Base-by-base conservation (phyloP, 2,888 invertebrate genomes). In the Cactoblastis cactorum region DNA sequence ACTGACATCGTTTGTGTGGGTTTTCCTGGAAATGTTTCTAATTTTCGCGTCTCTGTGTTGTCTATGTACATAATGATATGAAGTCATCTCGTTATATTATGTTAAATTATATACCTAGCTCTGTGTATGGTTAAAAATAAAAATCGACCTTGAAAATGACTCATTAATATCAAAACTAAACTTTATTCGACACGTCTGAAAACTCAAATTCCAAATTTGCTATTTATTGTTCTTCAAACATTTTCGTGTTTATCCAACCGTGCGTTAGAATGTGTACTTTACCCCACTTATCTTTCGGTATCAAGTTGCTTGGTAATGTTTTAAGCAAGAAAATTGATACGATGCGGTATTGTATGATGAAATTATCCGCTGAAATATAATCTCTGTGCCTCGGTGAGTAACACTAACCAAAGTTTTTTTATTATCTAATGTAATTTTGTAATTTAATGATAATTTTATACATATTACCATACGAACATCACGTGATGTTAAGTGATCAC, bases 1-100 rank as follows among this genome's bases (percentile, higher is more conserved):
- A n/a, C n/a, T 49, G 38, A 45, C 28, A 28, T 52, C 3, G 43
- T 37, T 48, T 15, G 48, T 38, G 32, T 15, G 11, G 39, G 12
- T 41, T 39, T 41, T 22, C 12, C 39, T 3, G 15, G 35, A 39
- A 22, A 22, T 3, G 37, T 22, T 41, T 22, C 12, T 2, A 22
- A 22, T 22, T 15, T 22, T 32, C 28, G 17, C 43, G 28, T 17
- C 17, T 17, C 2, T 6, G 11, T 18, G 18, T 38, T 11, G 18
- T 17, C 15, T 43, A 9, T 12, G 28, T 43, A 43, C 19, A 19
- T 2, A 28, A 11, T 51, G 54, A 55, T 56, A 41, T 41, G 32
- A 39, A 28, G 41, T 39, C 39, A 41, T 28, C 43, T 15, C 15
- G 15, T 41, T 43, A 28, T 22, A 22, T 22, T 22, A 12, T 22